phyloP scores from a whole-genome alignment of 2,888 invertebrate genomes.

The Trachelus iudaicus region DNA sequence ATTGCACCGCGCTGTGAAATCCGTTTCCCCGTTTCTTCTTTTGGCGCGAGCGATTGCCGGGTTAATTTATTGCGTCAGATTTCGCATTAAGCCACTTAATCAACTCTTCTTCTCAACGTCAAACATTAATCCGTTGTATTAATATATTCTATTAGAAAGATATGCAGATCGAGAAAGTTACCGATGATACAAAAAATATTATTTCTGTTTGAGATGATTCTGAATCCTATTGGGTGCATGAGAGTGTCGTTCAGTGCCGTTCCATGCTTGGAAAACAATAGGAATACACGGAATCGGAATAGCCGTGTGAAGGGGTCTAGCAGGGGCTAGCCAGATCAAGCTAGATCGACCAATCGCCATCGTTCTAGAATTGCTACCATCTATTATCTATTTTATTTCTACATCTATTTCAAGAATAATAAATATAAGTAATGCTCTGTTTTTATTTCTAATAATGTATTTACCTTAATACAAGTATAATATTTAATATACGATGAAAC shows the following conservation, averaged over 20 bases:
- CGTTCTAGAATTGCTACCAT: not conserved
- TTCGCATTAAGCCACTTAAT: not conserved
- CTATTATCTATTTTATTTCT: not conserved
- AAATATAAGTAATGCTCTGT: not conserved
- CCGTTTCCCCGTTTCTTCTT: constrained; percentile 17
- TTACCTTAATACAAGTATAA: not conserved
- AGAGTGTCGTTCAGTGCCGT: too few relatives aligned
- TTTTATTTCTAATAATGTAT: not conserved
- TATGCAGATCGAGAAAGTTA: not conserved
- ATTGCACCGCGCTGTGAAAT: not conserved
- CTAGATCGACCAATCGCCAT: too few relatives aligned
- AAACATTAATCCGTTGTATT: not conserved
- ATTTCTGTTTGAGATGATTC: not conserved
- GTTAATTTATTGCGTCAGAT: not conserved
- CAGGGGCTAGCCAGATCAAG: too few relatives aligned
- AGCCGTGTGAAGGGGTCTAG: too few relatives aligned
- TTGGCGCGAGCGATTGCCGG: constrained; percentile 10
- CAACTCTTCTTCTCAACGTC: not conserved
- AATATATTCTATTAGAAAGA: not conserved
- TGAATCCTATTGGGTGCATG: not conserved
- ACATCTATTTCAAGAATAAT: not conserved
- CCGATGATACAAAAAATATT: not conserved
- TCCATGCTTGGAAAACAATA: too few relatives aligned
- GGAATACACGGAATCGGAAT: too few relatives aligned
- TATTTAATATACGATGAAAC: not conserved